Conservation (phyloP, 2,113 vertebrate species). For the Nibea albiflora region DNA sequence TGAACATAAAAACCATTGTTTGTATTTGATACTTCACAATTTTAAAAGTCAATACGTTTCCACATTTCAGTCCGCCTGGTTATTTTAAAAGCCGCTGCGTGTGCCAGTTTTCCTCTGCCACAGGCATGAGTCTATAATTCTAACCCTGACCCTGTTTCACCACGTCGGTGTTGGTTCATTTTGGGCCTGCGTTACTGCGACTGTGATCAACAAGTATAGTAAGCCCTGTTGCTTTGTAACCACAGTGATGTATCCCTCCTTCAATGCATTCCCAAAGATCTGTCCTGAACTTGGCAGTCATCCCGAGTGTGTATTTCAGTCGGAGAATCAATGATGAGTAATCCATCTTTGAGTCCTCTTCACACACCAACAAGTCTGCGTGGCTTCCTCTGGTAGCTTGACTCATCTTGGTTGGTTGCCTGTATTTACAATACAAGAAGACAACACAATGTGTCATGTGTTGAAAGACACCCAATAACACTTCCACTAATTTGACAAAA, state of each 20-base stretch:
- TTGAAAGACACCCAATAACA: background rate
- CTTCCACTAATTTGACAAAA: background rate
- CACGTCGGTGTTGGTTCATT: constrained; percentile 40
- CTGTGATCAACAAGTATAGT: constrained; percentile 28
- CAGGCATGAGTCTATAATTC: constrained; percentile 47
- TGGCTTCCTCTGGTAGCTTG: constrained; percentile 17
- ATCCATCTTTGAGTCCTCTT: constrained; percentile 26
- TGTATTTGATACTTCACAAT: background rate
- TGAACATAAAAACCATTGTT: background rate
- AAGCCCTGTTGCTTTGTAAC: constrained; percentile 34
- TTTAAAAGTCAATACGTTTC: background rate
- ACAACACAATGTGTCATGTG: background rate
- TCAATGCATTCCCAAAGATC: constrained; percentile 34
- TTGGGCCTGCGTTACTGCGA: constrained; percentile 36
- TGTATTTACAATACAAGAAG: constrained; percentile 16
- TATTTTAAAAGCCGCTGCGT: constrained; percentile 44
- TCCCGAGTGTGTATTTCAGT: constrained; percentile 48
- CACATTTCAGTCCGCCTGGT: constrained; percentile 8
- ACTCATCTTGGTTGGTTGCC: constrained; percentile 30
- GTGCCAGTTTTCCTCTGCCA: constrained; percentile 17
- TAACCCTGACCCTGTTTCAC: constrained; percentile 41
- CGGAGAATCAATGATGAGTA: constrained; percentile 40
- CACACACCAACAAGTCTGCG: constrained; percentile 9
- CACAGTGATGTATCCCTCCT: constrained; percentile 3
- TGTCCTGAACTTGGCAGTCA: constrained; percentile 43